Evolutionary conservation across 2,888 invertebrate genomes (phyloP).

Genomic region (Diarsia brunnea): DNA sequence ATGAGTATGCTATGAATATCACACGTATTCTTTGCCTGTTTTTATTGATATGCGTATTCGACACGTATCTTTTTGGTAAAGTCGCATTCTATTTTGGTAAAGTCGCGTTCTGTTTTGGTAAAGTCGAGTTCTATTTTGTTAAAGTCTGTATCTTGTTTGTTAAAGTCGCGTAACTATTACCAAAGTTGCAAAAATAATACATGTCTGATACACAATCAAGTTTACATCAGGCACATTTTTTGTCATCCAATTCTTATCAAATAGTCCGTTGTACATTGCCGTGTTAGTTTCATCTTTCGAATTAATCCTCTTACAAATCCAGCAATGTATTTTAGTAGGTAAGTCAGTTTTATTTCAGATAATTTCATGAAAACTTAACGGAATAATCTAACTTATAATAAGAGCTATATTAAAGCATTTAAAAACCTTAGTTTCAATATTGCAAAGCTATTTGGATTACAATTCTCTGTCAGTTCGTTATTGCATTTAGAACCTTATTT

Average conservation of each 20-base stretch:
- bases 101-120: not conserved
- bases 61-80: not conserved
- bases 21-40: constrained; percentile 13
- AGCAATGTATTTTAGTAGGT: constrained; percentile 1
- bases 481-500: constrained; percentile 20
- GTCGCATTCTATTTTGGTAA: not conserved
- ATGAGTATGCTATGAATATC: constrained; percentile 62
- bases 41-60: constrained; percentile 25
- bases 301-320: not conserved
- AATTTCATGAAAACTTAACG: constrained; percentile 27
- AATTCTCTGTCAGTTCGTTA: constrained; percentile 28
- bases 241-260: constrained; percentile 25
- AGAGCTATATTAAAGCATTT: constrained; percentile 60
- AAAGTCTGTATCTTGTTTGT: not conserved
- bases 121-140: not conserved
- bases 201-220: constrained; percentile 25
- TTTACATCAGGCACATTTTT: constrained; percentile 21
- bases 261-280: constrained; percentile 7
- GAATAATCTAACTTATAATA: constrained; percentile 34
- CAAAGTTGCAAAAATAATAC: not conserved
- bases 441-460: constrained; percentile 56
- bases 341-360: constrained; percentile 19
- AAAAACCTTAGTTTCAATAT: constrained; percentile 22
- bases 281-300: not conserved
- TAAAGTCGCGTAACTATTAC: not conserved